These are phyloP conservation scores for Melanostoma mellinum DNA, from an alignment of 2,888 invertebrate species.

Conservation along the genomic window DNA sequence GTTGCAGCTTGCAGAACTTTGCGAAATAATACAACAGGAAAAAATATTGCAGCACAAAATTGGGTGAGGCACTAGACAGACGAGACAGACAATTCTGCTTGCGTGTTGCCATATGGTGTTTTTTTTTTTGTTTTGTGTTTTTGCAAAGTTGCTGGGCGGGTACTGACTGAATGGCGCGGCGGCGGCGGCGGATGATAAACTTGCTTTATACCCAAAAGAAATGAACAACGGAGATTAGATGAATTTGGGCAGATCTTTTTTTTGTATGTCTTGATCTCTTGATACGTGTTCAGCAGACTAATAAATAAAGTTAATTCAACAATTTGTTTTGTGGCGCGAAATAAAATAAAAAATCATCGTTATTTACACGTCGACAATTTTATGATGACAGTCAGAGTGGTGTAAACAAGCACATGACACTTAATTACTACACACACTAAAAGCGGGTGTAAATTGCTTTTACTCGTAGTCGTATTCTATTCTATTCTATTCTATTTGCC, in stretches of 20 bases:
- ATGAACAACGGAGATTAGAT: too few relatives aligned
- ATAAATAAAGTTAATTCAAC: too few relatives aligned
- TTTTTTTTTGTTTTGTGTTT: slow-evolving; percentile 4
- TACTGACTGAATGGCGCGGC: neutral
- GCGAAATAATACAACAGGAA: slow-evolving; percentile 32
- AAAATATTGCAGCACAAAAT: slow-evolving; percentile 46
- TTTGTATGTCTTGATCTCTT: too few relatives aligned
- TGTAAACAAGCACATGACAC: slow-evolving; percentile 23
- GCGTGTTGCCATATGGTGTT: slow-evolving; percentile 32
- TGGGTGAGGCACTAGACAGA: slow-evolving; percentile 52
- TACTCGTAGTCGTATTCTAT: too few relatives aligned
- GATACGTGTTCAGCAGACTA: too few relatives aligned
- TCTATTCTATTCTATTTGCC: too few relatives aligned
- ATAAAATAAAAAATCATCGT: too few relatives aligned
- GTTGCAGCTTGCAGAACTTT: slow-evolving; percentile 53
- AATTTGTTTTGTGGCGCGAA: too few relatives aligned
- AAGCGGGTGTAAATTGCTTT: neutral
- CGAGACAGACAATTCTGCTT: slow-evolving; percentile 12
- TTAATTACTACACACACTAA: slow-evolving; percentile 1
- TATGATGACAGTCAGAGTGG: neutral
- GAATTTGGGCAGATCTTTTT: too few relatives aligned
- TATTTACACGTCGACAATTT: neutral
- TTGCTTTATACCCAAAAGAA: too few relatives aligned
- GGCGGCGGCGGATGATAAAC: too few relatives aligned
- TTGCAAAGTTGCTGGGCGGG: slow-evolving; percentile 6